Evolutionary conservation across 2,113 vertebrate genomes (phyloP), one percentile per base, ranked within the genome.

Genomic region (Xiphorhynchus elegans): DNA sequence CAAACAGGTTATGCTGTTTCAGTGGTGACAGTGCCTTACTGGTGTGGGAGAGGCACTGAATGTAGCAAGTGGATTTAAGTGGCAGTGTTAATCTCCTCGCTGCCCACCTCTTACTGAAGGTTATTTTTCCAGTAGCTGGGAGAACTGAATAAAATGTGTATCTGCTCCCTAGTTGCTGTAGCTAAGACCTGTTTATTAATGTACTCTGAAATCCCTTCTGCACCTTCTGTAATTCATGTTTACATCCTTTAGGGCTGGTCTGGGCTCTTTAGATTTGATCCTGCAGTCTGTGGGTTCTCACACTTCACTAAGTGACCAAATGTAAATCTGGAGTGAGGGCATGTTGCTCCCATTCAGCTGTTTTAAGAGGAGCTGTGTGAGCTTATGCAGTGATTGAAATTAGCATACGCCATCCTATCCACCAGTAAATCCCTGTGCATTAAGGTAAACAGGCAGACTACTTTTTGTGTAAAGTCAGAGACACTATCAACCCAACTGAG

Each of bases 381-480:
- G 37, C 7, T 90, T 84, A 73, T 2, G 8, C 58, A 8, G 2
- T 29, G 49, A 44, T 58, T 37, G 64, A 90, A 93, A 82, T 70
- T 25, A 42, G 49, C 76, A 52, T 3, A 2, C 49, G 64, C 49
- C 42, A 67, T 81, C 69, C 76, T 44, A 25, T 19, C 62, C 28
- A 35, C 68, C 69, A 56, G 47, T 28, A 74, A 95, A 96, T 90
- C 75, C 37, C 26, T 24, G 56, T 46, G 66, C 83, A 28, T 63
- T 3, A 50, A 79, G 83, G 89, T 92, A 90, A 96, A 81, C 62
- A 28, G n/a, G 75, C 62, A 73, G 63, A 58, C 78, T 86, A 52
- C 66, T 89, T 87, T 63, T 49, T 86, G 62, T 5, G 8, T 79
- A 68, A 84, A 94, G 89, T 85, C 83, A 84, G 90, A 75, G 73